Evolutionary conservation across 2,113 vertebrate species (phyloP).

Genomic region (Pungitius pungitius): DNA sequence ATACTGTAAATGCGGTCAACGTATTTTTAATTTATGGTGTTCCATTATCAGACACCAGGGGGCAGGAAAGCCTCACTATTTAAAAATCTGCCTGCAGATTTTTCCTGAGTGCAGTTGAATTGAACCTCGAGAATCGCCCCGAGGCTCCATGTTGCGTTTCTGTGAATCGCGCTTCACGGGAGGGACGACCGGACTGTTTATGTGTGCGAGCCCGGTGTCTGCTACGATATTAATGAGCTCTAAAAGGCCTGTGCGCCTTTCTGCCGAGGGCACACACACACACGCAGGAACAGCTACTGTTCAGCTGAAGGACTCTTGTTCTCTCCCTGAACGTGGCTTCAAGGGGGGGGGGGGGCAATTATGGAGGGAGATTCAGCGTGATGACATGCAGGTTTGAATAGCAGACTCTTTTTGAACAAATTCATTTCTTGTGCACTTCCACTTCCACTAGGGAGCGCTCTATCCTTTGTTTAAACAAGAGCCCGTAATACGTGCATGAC

Average conservation of each 20-base stretch:
- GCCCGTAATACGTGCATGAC: background rate
- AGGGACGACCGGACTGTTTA: constrained; percentile 56
- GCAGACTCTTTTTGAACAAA: constrained; percentile 15
- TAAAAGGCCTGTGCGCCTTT: constrained; percentile 27
- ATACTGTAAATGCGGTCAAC: too few relatives aligned
- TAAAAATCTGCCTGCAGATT: constrained; percentile 1
- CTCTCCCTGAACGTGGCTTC: background rate
- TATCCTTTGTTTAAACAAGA: constrained; percentile 25
- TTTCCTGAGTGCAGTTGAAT: constrained; percentile 54
- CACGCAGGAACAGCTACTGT: background rate
- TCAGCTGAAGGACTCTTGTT: background rate
- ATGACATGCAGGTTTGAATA: background rate
- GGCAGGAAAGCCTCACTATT: constrained; percentile 44
- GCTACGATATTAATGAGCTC: constrained; percentile 49
- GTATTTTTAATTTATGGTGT: background rate
- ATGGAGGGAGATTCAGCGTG: background rate
- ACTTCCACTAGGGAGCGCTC: constrained; percentile 57
- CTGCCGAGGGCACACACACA: background rate
- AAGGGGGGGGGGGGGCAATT: background rate
- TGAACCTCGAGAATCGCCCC: constrained; percentile 64
- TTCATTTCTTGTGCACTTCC: constrained; percentile 25
- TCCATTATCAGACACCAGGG: constrained; percentile 45
- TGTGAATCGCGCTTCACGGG: constrained; percentile 50
- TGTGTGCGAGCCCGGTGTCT: constrained; percentile 5
- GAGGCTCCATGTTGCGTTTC: constrained; percentile 57